phyloP scores from a whole-genome alignment of 2,888 invertebrate species.

The Syrista parreyssii region DNA sequence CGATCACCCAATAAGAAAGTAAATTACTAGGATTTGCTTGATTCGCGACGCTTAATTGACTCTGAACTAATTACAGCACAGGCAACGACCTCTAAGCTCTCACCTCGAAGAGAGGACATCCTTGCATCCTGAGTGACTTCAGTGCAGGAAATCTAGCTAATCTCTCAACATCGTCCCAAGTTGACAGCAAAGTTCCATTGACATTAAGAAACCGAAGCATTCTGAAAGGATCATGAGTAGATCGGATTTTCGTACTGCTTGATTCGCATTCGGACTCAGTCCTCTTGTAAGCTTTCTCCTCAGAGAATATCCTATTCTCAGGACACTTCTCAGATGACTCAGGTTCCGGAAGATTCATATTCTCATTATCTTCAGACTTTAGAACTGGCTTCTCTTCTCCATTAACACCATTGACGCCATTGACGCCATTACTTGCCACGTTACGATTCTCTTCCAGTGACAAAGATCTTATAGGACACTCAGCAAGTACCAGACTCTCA shows the following conservation, averaged over 20 bases:
- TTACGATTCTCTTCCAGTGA: slow-evolving; percentile 55
- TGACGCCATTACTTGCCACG: slow-evolving; percentile 29
- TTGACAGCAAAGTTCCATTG: slow-evolving; percentile 83
- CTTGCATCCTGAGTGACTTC: slow-evolving; percentile 85
- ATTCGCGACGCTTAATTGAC: background rate
- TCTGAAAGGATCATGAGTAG: slow-evolving; percentile 68
- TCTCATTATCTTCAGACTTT: slow-evolving; percentile 49
- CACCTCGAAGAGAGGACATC: slow-evolving; percentile 73
- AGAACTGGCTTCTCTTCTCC: slow-evolving; percentile 24
- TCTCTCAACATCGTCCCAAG: slow-evolving; percentile 92
- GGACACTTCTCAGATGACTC: slow-evolving; percentile 18
- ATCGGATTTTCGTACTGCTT: slow-evolving; percentile 57
- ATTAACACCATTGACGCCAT: slow-evolving; percentile 12
- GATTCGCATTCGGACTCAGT: slow-evolving; percentile 73
- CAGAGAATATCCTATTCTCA: slow-evolving; percentile 38
- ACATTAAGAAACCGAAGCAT: slow-evolving; percentile 84
- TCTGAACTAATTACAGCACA: background rate
- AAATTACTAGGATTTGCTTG: background rate
- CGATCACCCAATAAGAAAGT: background rate
- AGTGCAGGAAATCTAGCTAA: slow-evolving; percentile 85
- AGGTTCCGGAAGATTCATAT: slow-evolving; percentile 40
- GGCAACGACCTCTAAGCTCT: slow-evolving; percentile 10
- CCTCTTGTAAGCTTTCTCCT: slow-evolving; percentile 61
- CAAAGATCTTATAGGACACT: slow-evolving; percentile 79
- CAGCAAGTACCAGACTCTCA: slow-evolving; percentile 86